Evolutionary conservation across 2,797 vertebrate species (phyloP), one percentile per base, ranked within the genome.

Genomic region (Thripadectes ignobilis): DNA sequence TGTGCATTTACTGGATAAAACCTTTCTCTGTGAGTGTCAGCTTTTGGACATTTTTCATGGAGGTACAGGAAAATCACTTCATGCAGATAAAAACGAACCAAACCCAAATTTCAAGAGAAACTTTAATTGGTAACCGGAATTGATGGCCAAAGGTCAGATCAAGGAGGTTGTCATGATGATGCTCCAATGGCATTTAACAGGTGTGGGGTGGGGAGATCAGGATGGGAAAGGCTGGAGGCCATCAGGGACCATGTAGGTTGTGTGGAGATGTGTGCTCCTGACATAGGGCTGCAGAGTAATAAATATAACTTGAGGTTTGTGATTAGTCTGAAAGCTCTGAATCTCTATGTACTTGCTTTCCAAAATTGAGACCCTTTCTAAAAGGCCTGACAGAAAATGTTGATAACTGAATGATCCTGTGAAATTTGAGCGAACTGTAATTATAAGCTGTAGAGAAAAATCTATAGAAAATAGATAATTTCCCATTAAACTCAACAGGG

Each of bases 391-490:
- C 51, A 52, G 62, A 55, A 41, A 41, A 76, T 34, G 66, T 16
- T 83, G 84, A 62, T 91, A 62, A 32, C 10, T 88, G 91, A 92
- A 89, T 89, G 52, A 62, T 59, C 57, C 68, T 75, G 72, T 62
- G 91, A 88, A 87, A 80, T 78, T 65, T 0, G 3, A 75, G 59
- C 39, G 30, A 74, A 41, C 26, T 89, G 24, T 92, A 91, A 94
- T 96, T 94, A 92, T 62, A 80, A 83, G 49, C 48, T 34, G 75
- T 61, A 65, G 52, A 85, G 49, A 65, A 93, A 51, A 95, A 96
- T 80, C 52, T 72, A 58, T 83, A 78, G 81, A 78, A 91, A 87
- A 54, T 57, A 62, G 63, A 80, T 91, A 83, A 94, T 94, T 96
- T 95, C 36, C 72, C 65, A 85, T 89, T 93, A 89, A 95, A 95